Base-by-base conservation (phyloP, 2,113 vertebrate species). In the Hippocampus comes region DNA sequence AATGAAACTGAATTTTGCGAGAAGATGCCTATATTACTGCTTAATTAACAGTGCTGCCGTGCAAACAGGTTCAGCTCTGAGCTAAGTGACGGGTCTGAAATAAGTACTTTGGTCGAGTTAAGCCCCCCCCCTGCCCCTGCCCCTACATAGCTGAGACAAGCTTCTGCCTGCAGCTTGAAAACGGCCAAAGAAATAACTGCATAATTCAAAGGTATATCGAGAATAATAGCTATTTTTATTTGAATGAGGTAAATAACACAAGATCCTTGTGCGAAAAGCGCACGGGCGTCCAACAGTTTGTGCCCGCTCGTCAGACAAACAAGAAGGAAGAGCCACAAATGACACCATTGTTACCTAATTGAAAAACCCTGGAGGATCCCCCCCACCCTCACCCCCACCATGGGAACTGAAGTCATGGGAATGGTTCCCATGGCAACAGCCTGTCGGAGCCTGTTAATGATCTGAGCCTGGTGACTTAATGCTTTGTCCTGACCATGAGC, bases 271-370 rank as follows among this genome's bases (percentile, higher is more conserved):
- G 18, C 20, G 17, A 53, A 53, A 53, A 53, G 49, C 21, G 18
- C 18, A 18, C 18, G 49, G 2, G 49, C 18, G 1, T 51, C 5
- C 49, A 46, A 46, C 10, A 12, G 43, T 10, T 46, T 46, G 4
- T 46, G 17, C 49, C 34, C 5, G 34, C 34, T 38, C 5, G 49
- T 7, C 49, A 21, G 18, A 51, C 18, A 18, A n/a, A 55, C 53
- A 55, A n/a, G 53, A 55, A 55, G 53, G 53, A n/a, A 55, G 53
- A 2, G 21, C 9, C 20, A 55, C 21, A 55, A 55, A 55, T 10
- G 53, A 55, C 53, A n/a, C 18, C 53, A 55, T 55, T 55, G 53
- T 55, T n/a, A 55, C 53, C 53, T 55, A n/a, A 55, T n/a, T n/a
- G 53, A 55, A 21, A 55, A 53, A 55, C 53, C 20, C 53, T 55